Evolutionary conservation across 2,888 invertebrate genomes (phyloP).

Genomic region (Ganaspis brasiliensis): DNA sequence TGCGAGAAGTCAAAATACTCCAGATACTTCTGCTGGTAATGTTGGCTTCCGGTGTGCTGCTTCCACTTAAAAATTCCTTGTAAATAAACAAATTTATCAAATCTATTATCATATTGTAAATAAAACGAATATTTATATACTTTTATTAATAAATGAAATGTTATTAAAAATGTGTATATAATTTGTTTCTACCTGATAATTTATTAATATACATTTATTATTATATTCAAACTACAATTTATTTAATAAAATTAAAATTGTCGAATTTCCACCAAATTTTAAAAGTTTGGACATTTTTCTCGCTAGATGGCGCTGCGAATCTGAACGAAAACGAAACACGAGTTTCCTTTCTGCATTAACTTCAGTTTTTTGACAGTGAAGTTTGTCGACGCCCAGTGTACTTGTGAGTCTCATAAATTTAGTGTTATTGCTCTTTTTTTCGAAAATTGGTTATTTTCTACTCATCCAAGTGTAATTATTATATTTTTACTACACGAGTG

Average conservation of each 20-base stretch:
- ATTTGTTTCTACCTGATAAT: no score
- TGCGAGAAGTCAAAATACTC: constrained; percentile 96
- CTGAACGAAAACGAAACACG: neutral
- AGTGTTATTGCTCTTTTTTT: constrained; percentile 60
- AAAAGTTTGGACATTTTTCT: neutral
- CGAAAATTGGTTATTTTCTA: constrained; percentile 12
- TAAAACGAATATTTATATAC: constrained; percentile 5
- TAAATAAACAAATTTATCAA: neutral
- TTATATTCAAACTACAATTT: no score
- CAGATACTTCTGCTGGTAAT: constrained; percentile 96
- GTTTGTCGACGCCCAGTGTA: constrained; percentile 78
- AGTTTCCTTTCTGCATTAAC: constrained; percentile 4
- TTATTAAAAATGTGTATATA: neutral
- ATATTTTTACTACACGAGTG: constrained; percentile 12
- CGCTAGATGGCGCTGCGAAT: neutral
- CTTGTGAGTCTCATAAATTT: constrained; percentile 72
- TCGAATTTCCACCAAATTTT: neutral
- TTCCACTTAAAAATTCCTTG: constrained; percentile 40
- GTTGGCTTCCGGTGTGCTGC: constrained; percentile 95
- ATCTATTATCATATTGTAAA: neutral
- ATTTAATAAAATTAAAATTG: neutral
- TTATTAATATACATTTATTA: no score
- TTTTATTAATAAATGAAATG: neutral
- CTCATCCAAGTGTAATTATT: constrained; percentile 11
- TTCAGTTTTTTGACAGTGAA: constrained; percentile 65